These are phyloP conservation scores for Gallinago nigripennis DNA, from an alignment of 2,797 vertebrate genomes.

Conservation along the genomic window DNA sequence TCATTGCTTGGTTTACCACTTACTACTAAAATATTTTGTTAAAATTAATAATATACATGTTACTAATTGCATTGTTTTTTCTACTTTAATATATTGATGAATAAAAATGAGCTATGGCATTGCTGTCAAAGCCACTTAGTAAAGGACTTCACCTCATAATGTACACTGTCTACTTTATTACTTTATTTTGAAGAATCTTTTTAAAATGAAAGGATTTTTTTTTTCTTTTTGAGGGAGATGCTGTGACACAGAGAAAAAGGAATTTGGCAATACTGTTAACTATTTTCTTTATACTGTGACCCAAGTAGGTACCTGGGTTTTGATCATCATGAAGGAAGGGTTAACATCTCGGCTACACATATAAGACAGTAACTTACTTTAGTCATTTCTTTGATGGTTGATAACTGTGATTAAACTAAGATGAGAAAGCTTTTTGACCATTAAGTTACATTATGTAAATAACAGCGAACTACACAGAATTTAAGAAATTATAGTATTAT, in stretches of 20 bases:
- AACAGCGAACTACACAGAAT: neutral
- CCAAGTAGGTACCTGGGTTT: neutral
- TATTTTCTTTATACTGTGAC: neutral
- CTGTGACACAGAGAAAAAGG: neutral
- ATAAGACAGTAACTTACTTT: neutral
- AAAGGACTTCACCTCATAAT: neutral
- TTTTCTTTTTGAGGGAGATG: neutral
- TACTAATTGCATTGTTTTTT: neutral
- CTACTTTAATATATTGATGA: neutral
- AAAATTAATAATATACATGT: neutral
- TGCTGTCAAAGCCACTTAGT: conserved; percentile 15
- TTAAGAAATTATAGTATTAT: neutral
- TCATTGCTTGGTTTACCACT: neutral
- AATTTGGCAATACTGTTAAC: neutral
- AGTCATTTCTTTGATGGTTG: neutral
- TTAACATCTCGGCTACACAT: neutral
- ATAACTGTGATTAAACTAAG: neutral
- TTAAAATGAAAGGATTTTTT: neutral
- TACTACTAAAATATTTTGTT: neutral
- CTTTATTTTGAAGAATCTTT: neutral
- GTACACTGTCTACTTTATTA: neutral
- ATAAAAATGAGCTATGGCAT: neutral
- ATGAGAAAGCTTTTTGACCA: neutral
- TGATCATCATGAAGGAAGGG: neutral
- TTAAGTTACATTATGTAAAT: neutral